phyloP scores from a whole-genome alignment of 1,140 invertebrate species.

The Nymphalis io region DNA sequence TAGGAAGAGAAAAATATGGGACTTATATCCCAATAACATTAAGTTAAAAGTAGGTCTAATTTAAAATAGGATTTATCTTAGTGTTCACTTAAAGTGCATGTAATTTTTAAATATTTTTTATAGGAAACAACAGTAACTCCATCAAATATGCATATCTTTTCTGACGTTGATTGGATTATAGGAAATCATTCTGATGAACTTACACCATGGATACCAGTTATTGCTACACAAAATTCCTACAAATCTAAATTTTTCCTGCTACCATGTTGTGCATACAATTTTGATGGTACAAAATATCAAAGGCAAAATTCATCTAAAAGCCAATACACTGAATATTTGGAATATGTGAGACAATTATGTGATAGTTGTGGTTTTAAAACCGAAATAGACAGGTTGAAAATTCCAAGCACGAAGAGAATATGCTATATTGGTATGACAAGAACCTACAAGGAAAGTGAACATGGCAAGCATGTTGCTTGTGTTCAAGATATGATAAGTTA shows the following conservation, averaged over 20 bases:
- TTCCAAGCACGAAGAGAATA: constrained; percentile 96
- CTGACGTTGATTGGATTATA: constrained; percentile 95
- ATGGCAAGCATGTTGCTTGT: constrained; percentile 61
- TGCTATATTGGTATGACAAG: constrained; percentile 88
- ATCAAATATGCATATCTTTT: constrained; percentile 85
- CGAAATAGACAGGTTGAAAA: constrained; percentile 91
- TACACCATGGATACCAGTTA: constrained; percentile 98
- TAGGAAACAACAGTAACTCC: constrained; percentile 86
- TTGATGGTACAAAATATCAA: constrained; percentile 92
- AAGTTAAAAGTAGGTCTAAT: constrained; percentile 58
- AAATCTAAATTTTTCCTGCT: constrained; percentile 92
- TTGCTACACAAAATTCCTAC: constrained; percentile 88
- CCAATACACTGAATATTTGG: constrained; percentile 92
- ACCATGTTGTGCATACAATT: constrained; percentile 97
- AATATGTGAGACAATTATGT: constrained; percentile 87
- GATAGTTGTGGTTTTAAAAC: constrained; percentile 89
- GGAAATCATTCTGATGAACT: constrained; percentile 99
- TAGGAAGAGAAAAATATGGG: constrained; percentile 94
- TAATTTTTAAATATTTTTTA: constrained; percentile 46
- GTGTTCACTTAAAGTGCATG: background rate
- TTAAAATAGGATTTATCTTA: background rate
- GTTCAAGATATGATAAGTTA: constrained; percentile 70
- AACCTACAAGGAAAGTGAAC: constrained; percentile 68
- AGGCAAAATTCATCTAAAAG: constrained; percentile 84
- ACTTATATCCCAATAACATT: constrained; percentile 84